These are phyloP conservation scores for Alligator sinensis DNA, from an alignment of 2,113 vertebrate genomes.

Conservation along the genomic window DNA sequence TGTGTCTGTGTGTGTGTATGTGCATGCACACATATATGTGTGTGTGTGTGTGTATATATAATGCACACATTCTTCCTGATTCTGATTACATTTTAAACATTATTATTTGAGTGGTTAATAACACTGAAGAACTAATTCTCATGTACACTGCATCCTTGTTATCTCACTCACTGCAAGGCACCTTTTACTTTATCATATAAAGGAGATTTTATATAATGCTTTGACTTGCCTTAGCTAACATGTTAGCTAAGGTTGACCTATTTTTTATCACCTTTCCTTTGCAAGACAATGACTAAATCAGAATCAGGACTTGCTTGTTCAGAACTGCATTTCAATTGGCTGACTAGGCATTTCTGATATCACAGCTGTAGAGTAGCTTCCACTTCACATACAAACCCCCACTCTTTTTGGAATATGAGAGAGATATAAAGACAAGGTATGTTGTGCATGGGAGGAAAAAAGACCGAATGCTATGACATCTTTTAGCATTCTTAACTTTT, in stretches of 20 bases:
- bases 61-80: no score
- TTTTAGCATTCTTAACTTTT: neutral
- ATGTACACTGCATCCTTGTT: neutral
- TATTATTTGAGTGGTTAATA: neutral
- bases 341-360: neutral
- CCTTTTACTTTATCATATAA: neutral
- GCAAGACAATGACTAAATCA: neutral
- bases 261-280: neutral
- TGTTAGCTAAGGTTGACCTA: neutral
- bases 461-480: neutral
- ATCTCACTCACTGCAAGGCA: neutral
- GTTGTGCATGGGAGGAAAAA: neutral
- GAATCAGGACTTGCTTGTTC: neutral
- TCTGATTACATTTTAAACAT: no score
- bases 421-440: neutral
- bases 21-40: no score
- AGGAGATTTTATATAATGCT: neutral
- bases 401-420: neutral
- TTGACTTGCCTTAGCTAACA: neutral
- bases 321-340: neutral
- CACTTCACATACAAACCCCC: neutral
- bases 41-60: no score
- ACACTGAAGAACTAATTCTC: neutral
- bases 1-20: neutral
- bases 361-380: neutral